Conservation (phyloP, 2,888 invertebrate species). For the Dascillus cervinus region DNA sequence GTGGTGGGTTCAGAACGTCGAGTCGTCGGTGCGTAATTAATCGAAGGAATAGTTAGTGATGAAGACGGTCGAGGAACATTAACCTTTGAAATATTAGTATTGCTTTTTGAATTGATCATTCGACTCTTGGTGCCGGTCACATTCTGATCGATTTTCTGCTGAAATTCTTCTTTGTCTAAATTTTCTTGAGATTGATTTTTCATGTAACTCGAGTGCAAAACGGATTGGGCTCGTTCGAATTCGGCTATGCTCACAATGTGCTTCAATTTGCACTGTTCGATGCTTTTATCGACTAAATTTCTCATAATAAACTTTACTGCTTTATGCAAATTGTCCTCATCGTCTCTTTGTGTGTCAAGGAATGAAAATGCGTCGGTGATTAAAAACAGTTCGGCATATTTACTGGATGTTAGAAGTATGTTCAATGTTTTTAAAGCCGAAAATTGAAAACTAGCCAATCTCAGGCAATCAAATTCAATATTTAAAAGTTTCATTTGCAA, state of each 20-base stretch:
- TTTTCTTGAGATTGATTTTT: conserved; percentile 37
- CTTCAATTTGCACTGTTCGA: conserved; percentile 42
- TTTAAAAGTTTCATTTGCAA: conserved; percentile 39
- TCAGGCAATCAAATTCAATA: conserved; percentile 43
- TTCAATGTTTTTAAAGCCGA: conserved; percentile 50
- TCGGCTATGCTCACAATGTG: conserved; percentile 43
- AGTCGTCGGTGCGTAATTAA: conserved; percentile 21
- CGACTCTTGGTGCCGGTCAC: neutral
- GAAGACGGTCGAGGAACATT: conserved; percentile 28
- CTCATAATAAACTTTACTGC: conserved; percentile 38
- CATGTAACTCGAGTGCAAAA: conserved; percentile 40
- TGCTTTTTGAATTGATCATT: neutral
- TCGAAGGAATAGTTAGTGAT: conserved; percentile 24
- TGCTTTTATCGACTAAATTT: conserved; percentile 41
- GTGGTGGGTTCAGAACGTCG: conserved; percentile 22
- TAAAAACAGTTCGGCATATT: conserved; percentile 49
- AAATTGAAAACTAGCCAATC: conserved; percentile 47
- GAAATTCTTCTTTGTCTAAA: conserved; percentile 33
- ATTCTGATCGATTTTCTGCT: neutral
- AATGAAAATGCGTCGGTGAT: conserved; percentile 38
- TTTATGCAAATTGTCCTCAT: conserved; percentile 17
- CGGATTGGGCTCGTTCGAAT: conserved; percentile 43
- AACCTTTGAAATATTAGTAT: conserved; percentile 5
- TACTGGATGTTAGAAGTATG: conserved; percentile 45
- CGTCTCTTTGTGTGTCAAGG: conserved; percentile 17